A percentile compares a stretch with the other conserved stretches of the same genome.
These are phyloP conservation scores for Propithecus coquereli DNA, from an alignment of 2,113 vertebrate genomes.

Conservation along the genomic window DNA sequence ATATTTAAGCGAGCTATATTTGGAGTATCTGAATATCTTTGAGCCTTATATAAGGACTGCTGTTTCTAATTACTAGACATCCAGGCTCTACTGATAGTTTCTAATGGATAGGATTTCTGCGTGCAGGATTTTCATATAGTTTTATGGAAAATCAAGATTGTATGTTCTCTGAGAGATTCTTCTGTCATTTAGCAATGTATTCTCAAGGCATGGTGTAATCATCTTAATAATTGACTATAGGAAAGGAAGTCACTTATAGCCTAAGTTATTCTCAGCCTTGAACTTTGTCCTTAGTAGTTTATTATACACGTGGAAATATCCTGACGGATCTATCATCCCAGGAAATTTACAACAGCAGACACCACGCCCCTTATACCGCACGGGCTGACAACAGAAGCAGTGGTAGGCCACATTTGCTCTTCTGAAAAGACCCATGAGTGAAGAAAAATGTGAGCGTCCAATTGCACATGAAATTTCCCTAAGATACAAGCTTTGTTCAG, in stretches of 20 bases:
- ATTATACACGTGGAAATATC: constrained; percentile 71
- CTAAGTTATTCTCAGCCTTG: constrained; percentile 72
- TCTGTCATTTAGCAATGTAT: constrained; percentile 69
- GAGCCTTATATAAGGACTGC: constrained; percentile 60
- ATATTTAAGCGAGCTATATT: constrained; percentile 61
- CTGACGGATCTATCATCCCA: constrained; percentile 66
- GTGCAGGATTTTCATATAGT: constrained; percentile 61
- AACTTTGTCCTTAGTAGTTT: constrained; percentile 76
- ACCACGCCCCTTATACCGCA: constrained; percentile 55
- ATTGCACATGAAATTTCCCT: neutral
- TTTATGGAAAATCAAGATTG: constrained; percentile 73
- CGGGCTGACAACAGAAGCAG: constrained; percentile 15
- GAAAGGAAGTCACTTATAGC: constrained; percentile 73
- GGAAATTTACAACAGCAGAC: constrained; percentile 69
- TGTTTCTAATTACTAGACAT: constrained; percentile 81
- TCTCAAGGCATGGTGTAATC: constrained; percentile 75
- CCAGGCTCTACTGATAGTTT: constrained; percentile 50
- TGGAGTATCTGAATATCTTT: constrained; percentile 62
- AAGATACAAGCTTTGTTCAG: constrained; percentile 35
- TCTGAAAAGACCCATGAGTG: constrained; percentile 54
- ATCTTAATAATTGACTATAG: constrained; percentile 77
- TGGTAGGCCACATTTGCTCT: neutral
- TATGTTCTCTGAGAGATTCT: constrained; percentile 65
- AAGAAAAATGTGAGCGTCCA: neutral
- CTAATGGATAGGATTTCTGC: constrained; percentile 63